These are phyloP conservation scores for Terrapene triunguis DNA, from an alignment of 2,113 vertebrate species.

Conservation along the genomic window DNA sequence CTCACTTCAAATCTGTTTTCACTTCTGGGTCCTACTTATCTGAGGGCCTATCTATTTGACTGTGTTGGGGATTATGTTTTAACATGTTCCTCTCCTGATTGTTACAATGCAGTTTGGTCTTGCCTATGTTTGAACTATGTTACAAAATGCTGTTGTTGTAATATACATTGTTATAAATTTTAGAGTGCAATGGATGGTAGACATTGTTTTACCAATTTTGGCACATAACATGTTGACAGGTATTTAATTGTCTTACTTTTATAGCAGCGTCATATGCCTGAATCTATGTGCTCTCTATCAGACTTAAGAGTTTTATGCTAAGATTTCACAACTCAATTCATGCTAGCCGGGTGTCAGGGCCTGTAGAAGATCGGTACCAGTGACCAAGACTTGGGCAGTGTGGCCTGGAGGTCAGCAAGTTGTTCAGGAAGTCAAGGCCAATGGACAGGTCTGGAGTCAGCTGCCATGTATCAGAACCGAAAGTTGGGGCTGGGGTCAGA, in stretches of 20 bases:
- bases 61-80: neutral
- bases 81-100: neutral
- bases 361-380: neutral
- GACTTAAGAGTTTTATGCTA: neutral
- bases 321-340: neutral
- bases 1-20: neutral
- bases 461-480: neutral
- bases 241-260: neutral
- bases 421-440: neutral
- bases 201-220: neutral
- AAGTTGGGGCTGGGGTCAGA: neutral
- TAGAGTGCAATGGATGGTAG: neutral
- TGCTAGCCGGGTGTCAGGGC: neutral
- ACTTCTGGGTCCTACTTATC: neutral
- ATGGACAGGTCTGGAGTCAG: neutral
- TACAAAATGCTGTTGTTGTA: neutral
- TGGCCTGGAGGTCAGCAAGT: neutral
- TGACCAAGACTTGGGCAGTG: neutral
- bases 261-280: neutral
- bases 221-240: neutral
- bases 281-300: neutral
- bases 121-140: neutral
- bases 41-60: neutral
- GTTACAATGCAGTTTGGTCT: neutral
- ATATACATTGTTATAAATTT: fast-evolving